phyloP scores from a whole-genome alignment of 2,888 invertebrate genomes.

The Trissolcus brochymenae region DNA sequence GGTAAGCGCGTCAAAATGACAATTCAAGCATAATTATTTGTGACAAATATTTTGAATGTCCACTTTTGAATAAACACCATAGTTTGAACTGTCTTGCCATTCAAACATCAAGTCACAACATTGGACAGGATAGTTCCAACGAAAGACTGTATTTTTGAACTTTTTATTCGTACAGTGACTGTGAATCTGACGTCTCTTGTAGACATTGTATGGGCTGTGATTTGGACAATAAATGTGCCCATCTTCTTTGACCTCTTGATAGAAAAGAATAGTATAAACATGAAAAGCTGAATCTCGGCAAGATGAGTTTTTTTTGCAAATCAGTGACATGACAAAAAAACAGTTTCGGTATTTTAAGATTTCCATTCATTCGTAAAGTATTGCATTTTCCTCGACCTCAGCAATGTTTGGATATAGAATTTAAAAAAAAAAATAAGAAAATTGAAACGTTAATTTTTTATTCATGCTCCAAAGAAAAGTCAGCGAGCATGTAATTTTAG shows the following conservation, averaged over 20 bases:
- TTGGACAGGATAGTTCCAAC: conserved; percentile 33
- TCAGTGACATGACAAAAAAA: background rate
- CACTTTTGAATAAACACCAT: conserved; percentile 52
- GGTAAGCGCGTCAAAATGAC: conserved; percentile 17
- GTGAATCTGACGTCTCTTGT: conserved; percentile 42
- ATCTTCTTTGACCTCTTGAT: conserved; percentile 20
- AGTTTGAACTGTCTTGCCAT: conserved; percentile 61
- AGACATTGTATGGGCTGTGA: conserved; percentile 37
- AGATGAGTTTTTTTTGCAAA: background rate
- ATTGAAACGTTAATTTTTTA: too few relatives aligned
- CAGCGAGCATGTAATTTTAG: too few relatives aligned
- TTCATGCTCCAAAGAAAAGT: too few relatives aligned
- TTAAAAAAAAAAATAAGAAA: too few relatives aligned
- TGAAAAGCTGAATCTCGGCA: background rate
- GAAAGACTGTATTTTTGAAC: conserved; percentile 33
- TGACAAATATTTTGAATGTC: conserved; percentile 53
- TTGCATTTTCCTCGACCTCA: too few relatives aligned
- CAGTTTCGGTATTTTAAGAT: background rate
- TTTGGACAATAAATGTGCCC: conserved; percentile 47
- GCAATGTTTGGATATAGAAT: too few relatives aligned
- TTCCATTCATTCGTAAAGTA: too few relatives aligned
- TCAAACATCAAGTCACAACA: conserved; percentile 64
- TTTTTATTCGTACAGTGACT: conserved; percentile 24
- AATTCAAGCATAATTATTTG: conserved; percentile 39
- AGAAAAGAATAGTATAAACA: conserved; percentile 24